Base-by-base conservation (phyloP, 2,797 vertebrate species). In the Lycodopsis pacificus region DNA sequence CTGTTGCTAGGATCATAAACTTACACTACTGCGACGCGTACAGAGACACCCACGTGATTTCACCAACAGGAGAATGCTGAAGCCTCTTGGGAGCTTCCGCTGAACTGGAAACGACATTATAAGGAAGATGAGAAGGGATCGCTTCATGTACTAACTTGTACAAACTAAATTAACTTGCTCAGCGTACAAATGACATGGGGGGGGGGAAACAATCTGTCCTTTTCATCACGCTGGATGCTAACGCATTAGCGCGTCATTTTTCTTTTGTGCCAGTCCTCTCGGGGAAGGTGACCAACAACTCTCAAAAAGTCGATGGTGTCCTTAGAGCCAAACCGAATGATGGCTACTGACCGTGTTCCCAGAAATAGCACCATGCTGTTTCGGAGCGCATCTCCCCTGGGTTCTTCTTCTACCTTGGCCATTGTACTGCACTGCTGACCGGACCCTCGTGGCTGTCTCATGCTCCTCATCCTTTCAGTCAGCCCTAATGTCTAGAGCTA, bases 401-500 rank as follows among this genome's bases (percentile, higher is more conserved):
- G 83, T 81, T 86, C 79, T 89, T 90, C 65, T 89, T 90, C 65
- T 65, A 54, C 76, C 65, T 56, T 68, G 72, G 66, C 73, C 71
- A 57, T 77, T 65, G 53, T 72, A 71, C 76, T 85, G 81, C 81
- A 71, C 77, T 65, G 80, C 73, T 82, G 75, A 77, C 73, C 22
- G 36, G 71, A 88, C 76, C 80, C 38, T 64, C 1, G 58, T 81
- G 81, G 88, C 81, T 51, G 76, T 86, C 85, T 88, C 87, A 71
- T 84, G 84, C 86, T 85, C 88, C 83, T 85, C 88, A 64, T 90
- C 82, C 76, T 88, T 88, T 90, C 73, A 22, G 85, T 93, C 86
- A 77, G 90, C 85, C 88, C 86, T 86, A 88, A 88, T 91, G 91
- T 93, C 71, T 93, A 89, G 86, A 95, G 92, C 93, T 93, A 86